Base-by-base conservation (phyloP, 2,888 invertebrate species). In the Drosophila kanekoi region DNA sequence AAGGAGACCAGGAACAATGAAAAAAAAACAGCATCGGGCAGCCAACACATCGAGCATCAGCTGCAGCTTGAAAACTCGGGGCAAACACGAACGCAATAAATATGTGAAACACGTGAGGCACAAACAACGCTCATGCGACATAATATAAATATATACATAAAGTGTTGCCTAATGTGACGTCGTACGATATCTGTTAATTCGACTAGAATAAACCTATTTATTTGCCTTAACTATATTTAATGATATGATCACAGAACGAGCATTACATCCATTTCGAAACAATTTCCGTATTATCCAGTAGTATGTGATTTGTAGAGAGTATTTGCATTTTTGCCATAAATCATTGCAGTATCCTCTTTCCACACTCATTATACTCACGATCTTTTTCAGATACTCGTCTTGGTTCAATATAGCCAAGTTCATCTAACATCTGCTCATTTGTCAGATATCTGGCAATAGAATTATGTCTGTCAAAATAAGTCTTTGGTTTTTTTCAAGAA, bases 1-100 rank as follows among this genome's bases (percentile, higher is more conserved):
- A 82, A 79, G 59, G 77, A 73, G 79, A 69, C 49, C 72, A 75
- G 69, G 64, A 82, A 86, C 80, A 82, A 83, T 83, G 66, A 67
- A 62, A 56, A 41, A 53, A 61, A 48, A 23, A 67, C 20, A 49
- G 47, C 52, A 59, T 48, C 32, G 57, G 72, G 57, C 88, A 53
- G 61, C 56, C 77, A 62, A 16, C 69, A 52, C 41, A 56, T 51
- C 18, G 11, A 41, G 76, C 49, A 81, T 87, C 85, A 87, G 33
- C 23, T 67, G 63, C 66, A 62, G 54, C 38, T 23, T 18, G 45
- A 35, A 41, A 53, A 54, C 41, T 49, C 43, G 32, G 18, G 45
- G 33, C 54, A 45, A 47, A 44, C 44, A 4, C 56, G 49, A 62
- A 62, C 71, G 57, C 57, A 64, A 64, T 58, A 51, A 58, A 64